These are phyloP conservation scores for Spea bombifrons DNA, from an alignment of 2,113 vertebrate species.

Conservation along the genomic window DNA sequence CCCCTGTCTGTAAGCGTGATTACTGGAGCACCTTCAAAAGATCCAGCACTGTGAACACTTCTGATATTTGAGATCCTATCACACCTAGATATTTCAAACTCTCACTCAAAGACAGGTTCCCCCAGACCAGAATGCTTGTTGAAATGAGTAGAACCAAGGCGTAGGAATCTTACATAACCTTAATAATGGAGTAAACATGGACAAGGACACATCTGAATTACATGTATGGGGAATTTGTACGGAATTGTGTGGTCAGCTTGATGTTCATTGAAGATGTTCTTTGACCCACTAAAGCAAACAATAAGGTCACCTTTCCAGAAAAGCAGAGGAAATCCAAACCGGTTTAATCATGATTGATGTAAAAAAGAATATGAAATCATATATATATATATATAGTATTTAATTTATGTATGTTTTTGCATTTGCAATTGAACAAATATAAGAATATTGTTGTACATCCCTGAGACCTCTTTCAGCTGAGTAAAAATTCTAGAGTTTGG, in stretches of 20 bases:
- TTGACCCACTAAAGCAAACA: no score
- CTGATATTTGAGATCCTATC: constrained; percentile 56
- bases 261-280: background rate
- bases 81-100: constrained; percentile 48
- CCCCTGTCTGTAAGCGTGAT: constrained; percentile 46
- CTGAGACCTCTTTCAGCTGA: no score
- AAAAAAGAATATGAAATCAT: no score
- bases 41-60: constrained; percentile 43
- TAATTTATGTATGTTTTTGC: no score
- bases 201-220: constrained; percentile 52
- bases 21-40: constrained; percentile 58
- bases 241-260: background rate
- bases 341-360: no score
- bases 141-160: constrained; percentile 50
- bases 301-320: no score
- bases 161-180: constrained; percentile 61
- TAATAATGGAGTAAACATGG: constrained; percentile 58
- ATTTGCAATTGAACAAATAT: no score
- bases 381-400: no score
- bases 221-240: constrained; percentile 64
- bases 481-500: no score
- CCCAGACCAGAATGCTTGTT: background rate
- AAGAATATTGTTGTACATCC: no score
- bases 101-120: background rate
- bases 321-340: no score